Evolutionary conservation across 2,888 invertebrate genomes (phyloP), one percentile per base, ranked within the genome.

Genomic region (Ophonus ardosiacus): DNA sequence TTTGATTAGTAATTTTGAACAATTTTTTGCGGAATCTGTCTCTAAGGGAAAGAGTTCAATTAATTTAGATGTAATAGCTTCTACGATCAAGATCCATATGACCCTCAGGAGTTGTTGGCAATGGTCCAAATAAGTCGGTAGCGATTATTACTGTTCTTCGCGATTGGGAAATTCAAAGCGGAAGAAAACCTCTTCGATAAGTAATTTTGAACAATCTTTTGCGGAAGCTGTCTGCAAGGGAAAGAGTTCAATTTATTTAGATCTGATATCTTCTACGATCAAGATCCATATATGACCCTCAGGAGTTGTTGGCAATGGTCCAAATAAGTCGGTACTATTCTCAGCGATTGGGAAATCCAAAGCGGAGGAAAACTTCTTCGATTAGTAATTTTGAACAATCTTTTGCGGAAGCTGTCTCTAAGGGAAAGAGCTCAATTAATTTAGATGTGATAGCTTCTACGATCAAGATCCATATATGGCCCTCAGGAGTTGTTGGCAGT

Each of bases 361-460:
- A 88, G 0, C 88, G 81, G 17, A 18, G 17, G 61, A 61, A 61
- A 61, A 61, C 8, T 8, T 61, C 61, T 18, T 61, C 61, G 17
- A 61, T 17, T 18, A 61, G 61, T 17, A 18, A 4, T 61, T 18
- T 61, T 8, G 17, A 18, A 18, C 61, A 61, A 61, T 61, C 56
- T 81, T 89, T 88, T 0, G 89, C 88, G 0, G 88, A 88, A 0
- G 89, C 89, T 10, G 86, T 81, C 7, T 86, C 76, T 0, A 90
- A 74, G 0, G 89, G 86, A 61, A 90, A 89, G 0, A 90, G 24
- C 57, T 90, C 90, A 4, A 89, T 86, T 89, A 89, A 90, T 24
- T 81, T 86, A 7, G 40, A 40, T 5, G 40, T 40, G 7, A 7
- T 40, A 40, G 5, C 40, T 40, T 40, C 40, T 40, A 40, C 7